These are phyloP conservation scores for Cololabis saira DNA, from an alignment of 2,113 vertebrate genomes.

Conservation along the genomic window DNA sequence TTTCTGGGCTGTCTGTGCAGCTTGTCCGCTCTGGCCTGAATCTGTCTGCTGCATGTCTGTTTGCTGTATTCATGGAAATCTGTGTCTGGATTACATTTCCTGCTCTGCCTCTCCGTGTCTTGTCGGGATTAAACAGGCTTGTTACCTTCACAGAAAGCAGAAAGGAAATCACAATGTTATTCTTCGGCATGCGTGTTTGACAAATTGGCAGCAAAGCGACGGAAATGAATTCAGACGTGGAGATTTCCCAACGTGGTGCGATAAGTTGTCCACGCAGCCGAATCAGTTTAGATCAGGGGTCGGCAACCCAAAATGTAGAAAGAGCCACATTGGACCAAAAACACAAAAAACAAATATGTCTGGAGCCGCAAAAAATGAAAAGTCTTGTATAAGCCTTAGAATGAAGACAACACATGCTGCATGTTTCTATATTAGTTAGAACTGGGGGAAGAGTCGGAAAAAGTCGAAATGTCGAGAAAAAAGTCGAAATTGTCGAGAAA, in stretches of 20 bases:
- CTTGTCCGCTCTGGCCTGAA: slow-evolving; percentile 66
- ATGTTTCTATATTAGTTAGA: no score
- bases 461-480: no score
- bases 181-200: not conserved
- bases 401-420: no score
- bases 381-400: no score
- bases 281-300: not conserved
- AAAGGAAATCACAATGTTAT: slow-evolving; percentile 45
- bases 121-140: slow-evolving; percentile 42
- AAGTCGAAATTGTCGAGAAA: no score
- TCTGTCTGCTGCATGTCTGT: slow-evolving; percentile 41
- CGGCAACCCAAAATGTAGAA: no score
- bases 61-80: slow-evolving; percentile 70
- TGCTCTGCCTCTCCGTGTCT: slow-evolving; percentile 33
- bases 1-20: slow-evolving; percentile 31
- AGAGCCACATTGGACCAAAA: no score
- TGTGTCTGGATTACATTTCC: slow-evolving; percentile 61
- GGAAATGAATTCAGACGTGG: slow-evolving; percentile 1
- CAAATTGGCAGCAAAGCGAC: not conserved
- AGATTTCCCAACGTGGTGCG: no score
- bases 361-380: no score
- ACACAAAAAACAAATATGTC: no score
- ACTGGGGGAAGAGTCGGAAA: no score
- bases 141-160: slow-evolving; percentile 35
- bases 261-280: no score